Conservation (phyloP, 2,888 invertebrate genomes). For the Drosophila mayaguana region DNA sequence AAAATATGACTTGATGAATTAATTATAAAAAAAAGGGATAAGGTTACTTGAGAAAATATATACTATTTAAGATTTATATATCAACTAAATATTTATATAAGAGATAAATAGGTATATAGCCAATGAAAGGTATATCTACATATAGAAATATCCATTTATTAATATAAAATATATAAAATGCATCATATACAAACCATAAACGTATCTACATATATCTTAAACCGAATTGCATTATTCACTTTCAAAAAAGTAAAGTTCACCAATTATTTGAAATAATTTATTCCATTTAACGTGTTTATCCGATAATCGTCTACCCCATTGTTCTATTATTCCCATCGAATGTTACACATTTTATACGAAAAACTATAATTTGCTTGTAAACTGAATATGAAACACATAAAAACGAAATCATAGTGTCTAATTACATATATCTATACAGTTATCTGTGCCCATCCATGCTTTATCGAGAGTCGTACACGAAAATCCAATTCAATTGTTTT, state of each 20-base stretch:
- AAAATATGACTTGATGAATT: too few species aligned
- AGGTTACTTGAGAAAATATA: too few species aligned
- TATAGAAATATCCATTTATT: too few species aligned
- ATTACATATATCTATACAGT: constrained; percentile 16
- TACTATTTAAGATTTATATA: too few species aligned
- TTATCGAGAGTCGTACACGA: constrained; percentile 36
- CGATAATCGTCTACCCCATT: constrained; percentile 8
- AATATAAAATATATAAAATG: too few species aligned
- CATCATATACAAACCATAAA: background rate
- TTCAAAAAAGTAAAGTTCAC: background rate
- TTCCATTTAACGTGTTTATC: constrained; percentile 15
- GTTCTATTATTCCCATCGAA: constrained; percentile 12
- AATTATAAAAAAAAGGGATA: too few species aligned
- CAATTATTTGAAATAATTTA: background rate
- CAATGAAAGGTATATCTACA: background rate
- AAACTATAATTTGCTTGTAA: constrained; percentile 8
- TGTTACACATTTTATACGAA: constrained; percentile 27
- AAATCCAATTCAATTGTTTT: constrained; percentile 46
- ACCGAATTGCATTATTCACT: background rate
- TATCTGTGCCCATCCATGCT: background rate
- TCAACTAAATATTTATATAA: too few species aligned
- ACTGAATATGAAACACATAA: constrained; percentile 20
- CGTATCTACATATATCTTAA: background rate
- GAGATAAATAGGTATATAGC: too few species aligned
- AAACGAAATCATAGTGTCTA: constrained; percentile 12